Evolutionary conservation across 37 sponge, comb jelly and placozoan species (phyloP).

Genomic region (Axinella damicornis): DNA sequence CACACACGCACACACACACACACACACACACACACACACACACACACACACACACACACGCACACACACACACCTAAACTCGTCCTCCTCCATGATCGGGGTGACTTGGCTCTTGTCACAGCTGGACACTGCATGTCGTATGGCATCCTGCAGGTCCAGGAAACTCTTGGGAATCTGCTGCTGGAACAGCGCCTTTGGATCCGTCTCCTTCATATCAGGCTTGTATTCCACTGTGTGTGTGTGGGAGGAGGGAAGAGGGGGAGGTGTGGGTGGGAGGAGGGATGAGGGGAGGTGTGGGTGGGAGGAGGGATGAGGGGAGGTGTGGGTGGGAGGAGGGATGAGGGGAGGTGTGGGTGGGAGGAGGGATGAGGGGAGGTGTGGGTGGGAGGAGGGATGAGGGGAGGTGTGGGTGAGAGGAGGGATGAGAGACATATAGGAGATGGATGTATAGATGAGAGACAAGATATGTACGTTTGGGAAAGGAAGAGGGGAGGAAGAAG

Average conservation of each 20-base stretch:
- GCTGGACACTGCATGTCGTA: constrained; percentile 38
- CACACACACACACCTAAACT: constrained; percentile 4
- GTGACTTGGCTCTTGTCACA: neutral
- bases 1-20: too few species aligned
- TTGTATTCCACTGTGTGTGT: constrained; percentile 61
- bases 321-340: too few species aligned
- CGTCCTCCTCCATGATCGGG: constrained; percentile 63
- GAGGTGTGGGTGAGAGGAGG: too few species aligned
- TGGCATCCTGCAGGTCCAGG: constrained; percentile 56
- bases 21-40: constrained; percentile 11
- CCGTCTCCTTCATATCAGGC: constrained; percentile 26
- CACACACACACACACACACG: neutral
- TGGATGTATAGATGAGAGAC: too few species aligned
- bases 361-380: too few species aligned
- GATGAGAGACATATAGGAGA: too few species aligned
- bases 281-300: too few species aligned
- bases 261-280: neutral
- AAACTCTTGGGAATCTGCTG: constrained; percentile 72
- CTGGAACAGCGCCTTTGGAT: constrained; percentile 68
- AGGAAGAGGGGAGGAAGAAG: too few species aligned
- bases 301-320: too few species aligned
- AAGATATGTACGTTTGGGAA: too few species aligned
- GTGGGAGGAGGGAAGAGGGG: constrained; percentile 7
- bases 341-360: too few species aligned
- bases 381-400: too few species aligned